Conservation (phyloP, 2,797 vertebrate genomes). For the Neosilurus hyrtlii region DNA sequence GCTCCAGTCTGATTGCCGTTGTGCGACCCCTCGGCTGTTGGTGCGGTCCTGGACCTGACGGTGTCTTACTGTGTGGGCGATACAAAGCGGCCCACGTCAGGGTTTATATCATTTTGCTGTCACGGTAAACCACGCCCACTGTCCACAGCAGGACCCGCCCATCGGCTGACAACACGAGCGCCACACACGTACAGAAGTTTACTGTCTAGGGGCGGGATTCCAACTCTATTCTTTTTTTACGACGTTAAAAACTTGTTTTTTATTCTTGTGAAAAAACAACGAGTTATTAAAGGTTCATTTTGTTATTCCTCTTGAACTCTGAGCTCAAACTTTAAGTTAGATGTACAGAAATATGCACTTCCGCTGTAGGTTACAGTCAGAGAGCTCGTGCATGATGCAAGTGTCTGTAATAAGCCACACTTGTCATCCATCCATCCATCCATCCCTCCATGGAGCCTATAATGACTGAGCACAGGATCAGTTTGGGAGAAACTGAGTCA, state of each 20-base stretch:
- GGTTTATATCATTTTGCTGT: slow-evolving; percentile 69
- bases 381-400: slow-evolving; percentile 50
- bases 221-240: too few species aligned
- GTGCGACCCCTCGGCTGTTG: slow-evolving; percentile 65
- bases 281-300: background rate
- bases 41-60: slow-evolving; percentile 51
- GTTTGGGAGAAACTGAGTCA: slow-evolving; percentile 20
- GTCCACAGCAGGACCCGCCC: slow-evolving; percentile 43
- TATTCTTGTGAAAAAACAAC: background rate
- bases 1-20: slow-evolving; percentile 79
- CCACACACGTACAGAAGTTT: slow-evolving; percentile 20
- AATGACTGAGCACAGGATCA: slow-evolving; percentile 27
- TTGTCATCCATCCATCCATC: slow-evolving; percentile 7
- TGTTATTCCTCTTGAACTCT: too few species aligned
- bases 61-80: slow-evolving; percentile 65
- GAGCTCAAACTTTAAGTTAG: background rate
- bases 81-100: slow-evolving; percentile 31
- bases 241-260: too few species aligned
- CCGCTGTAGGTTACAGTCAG: background rate
- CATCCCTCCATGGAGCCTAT: background rate
- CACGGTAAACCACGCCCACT: slow-evolving; percentile 32
- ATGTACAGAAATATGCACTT: background rate
- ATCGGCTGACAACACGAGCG: background rate
- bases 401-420: slow-evolving; percentile 39
- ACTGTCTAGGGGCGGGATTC: slow-evolving; percentile 12